Evolutionary conservation across 92 coral and sea anemone species (phyloP), one percentile per base, ranked within the genome.

Genomic region (Isaurus tuberculatus): DNA sequence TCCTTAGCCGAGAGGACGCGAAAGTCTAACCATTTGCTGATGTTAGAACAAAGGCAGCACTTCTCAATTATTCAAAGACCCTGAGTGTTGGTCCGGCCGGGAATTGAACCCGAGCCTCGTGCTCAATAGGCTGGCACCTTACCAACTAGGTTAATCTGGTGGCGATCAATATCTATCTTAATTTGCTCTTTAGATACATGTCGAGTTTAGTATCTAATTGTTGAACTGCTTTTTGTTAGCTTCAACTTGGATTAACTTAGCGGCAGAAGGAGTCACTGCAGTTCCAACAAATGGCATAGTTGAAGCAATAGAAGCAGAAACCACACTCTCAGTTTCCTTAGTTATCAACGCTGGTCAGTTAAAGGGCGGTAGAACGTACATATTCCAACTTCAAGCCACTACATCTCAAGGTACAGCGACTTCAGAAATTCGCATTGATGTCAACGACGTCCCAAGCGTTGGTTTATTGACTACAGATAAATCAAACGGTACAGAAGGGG

Each of bases 291-390:
- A 37, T 17, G 75, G 75, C 32, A 70, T 28, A 23, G 11, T 70
- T 33, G 43, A 22, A 30, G 7, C 26, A 37, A 2, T 36, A 37
- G 17, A 14, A 28, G 75, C 19, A 7, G 75, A 37, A 29, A 70
- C 51, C 53, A 27, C 36, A 9, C 2, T 70, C 10, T 8, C 30
- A 32, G 40, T 31, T 17, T 31, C 75, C 17, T 34, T 70, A 22
- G 75, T 36, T 36, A 34, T 70, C 46, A 70, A 70, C n/a, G 51
- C 75, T 23, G 75, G 75, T 37, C 30, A 42, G 53, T 36, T 70
- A 37, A 70, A 37, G 33, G 75, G 75, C 14, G 75, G 75, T 2
- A 70, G 75, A 22, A 70, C 51, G 29, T 70, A 37, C 40, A 8
- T n/a, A 8, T 70, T 70, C 44, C 75, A 22, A 20, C 51, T 70